Evolutionary conservation across 2,888 invertebrate species (phyloP), one percentile per base, ranked within the genome.

Genomic region (Alloscopus bannaensis): DNA sequence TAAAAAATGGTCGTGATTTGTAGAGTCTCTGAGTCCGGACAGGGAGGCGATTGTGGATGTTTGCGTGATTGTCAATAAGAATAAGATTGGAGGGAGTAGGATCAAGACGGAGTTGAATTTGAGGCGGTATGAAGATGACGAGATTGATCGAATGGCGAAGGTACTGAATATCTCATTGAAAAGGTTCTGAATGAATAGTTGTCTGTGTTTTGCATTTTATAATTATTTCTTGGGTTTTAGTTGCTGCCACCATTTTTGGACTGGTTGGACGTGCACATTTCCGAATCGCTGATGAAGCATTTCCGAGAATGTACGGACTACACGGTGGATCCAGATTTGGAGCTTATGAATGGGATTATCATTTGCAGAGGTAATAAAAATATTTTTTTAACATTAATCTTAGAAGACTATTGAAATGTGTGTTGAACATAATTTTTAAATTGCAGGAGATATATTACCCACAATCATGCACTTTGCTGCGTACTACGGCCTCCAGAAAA

Each of bases 381-480:
- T 36, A 36, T 36, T 8, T 36, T 36, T 36, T 6, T 36, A 8
- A 36, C 36, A 6, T 6, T 13, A 36, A 36, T 8, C 36, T 36
- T n/a, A n/a, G n/a, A n/a, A n/a, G n/a, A 8, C 13, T 13, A 36
- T 36, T 36, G 8, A 36, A 36, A 36, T 36, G 36, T 36, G 13
- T 8, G 6, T 36, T 6, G 13, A 8, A 8, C 13, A 36, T 36
- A 36, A 36, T 45, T 42, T 64, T 50, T 29, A 16, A 42, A 4
- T 68, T 50, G 13, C 20, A 75, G 75, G 57, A 42, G 75, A 75
- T 75, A 75, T 60, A 52, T 42, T 76, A 40, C 76, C 76, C 69
- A 85, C 84, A 29, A 60, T 81, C 6, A 81, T 86, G 84, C 86
- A 86, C 70, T 85, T 85, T 65, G 82, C 84, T n/a, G 82, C 83